A percentile compares a stretch with the other conserved stretches of the same genome.
These are phyloP conservation scores for Labeo rohita DNA, from an alignment of 2,113 vertebrate species.

Conservation along the genomic window DNA sequence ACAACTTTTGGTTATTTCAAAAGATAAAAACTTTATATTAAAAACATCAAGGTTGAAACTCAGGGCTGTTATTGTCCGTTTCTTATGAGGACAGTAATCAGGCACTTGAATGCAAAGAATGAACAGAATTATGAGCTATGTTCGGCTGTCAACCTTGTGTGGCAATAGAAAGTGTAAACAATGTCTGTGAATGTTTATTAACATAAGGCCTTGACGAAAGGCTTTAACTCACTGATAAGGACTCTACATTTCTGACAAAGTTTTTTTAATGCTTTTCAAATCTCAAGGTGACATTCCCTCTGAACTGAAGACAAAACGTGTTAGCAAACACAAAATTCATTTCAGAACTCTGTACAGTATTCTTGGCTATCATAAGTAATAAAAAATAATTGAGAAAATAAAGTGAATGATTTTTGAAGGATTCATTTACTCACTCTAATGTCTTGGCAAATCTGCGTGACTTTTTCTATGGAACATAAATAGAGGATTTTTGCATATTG, in stretches of 20 bases:
- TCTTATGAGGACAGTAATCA: background rate
- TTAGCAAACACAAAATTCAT: background rate
- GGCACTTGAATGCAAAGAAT: constrained; percentile 14
- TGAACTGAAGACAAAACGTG: background rate
- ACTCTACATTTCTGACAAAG: background rate
- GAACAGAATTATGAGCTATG: background rate
- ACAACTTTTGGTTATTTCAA: background rate
- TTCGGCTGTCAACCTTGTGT: background rate
- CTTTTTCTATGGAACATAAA: background rate
- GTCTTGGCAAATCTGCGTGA: background rate
- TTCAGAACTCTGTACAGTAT: background rate
- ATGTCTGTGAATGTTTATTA: background rate
- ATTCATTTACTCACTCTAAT: background rate
- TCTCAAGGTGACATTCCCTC: constrained; percentile 25
- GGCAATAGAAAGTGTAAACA: background rate
- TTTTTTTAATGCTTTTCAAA: constrained; percentile 19
- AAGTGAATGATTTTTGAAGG: background rate
- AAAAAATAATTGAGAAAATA: background rate
- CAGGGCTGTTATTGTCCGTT: background rate
- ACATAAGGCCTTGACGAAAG: constrained; percentile 5
- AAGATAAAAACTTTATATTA: background rate
- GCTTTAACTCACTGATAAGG: background rate
- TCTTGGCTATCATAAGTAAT: background rate
- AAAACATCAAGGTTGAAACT: constrained; percentile 13
- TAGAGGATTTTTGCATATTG: too few relatives aligned